Evolutionary conservation across 1,140 invertebrate genomes (phyloP), one percentile per base, ranked within the genome.

Genomic region (Vollenhovia emeryi): DNA sequence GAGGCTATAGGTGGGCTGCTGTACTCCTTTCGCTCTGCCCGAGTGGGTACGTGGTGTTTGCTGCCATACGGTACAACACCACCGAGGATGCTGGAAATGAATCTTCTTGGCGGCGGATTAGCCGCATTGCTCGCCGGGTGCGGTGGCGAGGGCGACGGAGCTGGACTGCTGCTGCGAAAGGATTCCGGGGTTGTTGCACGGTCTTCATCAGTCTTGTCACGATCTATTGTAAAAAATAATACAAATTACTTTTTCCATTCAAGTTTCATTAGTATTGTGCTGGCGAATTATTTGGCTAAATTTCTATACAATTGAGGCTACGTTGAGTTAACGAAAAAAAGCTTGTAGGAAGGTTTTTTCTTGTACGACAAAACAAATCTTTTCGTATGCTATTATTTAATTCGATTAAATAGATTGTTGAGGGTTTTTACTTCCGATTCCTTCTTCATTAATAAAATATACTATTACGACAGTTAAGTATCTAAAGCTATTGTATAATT

Each of bases 21-120:
- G 93, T 97, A 98, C 91, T 97, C 97, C 94, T 98, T 98, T 79
- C 97, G 96, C 94, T 98, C 97, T 3, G 97, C 97, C 89, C 97
- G 95, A 27, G 97, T 98, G 33, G 97, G 93, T 2, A 98, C 96
- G 91, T 97, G 97, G 59, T 96, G 96, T 86, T 96, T 95, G 86
- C 96, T 97, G 11, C 97, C 97, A 89, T 97, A 97, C 8, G 97
- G 97, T 33, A 97, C 95, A 90, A 97, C 97, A 2, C 97, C 97
- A 2, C 97, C 97, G 18, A 97, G 94, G 83, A 97, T 97, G 9
- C 97, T 97, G 3, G 97, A 97, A 59, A 97, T 97, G 91, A 97
- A 98, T 86, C 97, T 96, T 62, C 96, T 94, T 0, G 96, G 95
- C 8, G 95, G 95, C 18, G 94, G 90, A 18, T 75, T 87, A 8